phyloP scores from a whole-genome alignment of 1,140 invertebrate species.

The Sipha flava region DNA sequence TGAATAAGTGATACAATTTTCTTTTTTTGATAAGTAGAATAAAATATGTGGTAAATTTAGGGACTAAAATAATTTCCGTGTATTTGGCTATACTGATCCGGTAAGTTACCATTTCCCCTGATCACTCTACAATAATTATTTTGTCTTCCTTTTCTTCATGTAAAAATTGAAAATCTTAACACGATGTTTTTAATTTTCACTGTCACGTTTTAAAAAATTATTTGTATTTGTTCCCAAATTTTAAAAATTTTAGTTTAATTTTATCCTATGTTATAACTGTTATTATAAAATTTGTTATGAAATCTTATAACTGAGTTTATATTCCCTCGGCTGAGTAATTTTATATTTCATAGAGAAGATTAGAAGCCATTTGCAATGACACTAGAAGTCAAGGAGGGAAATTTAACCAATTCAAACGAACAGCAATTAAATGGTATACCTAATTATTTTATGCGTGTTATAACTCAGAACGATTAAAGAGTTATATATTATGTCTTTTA shows the following conservation, averaged over 20 bases:
- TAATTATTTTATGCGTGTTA: background rate
- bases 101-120: background rate
- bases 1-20: background rate
- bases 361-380: constrained; percentile 24
- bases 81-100: constrained; percentile 11
- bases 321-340: background rate
- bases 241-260: background rate
- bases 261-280: background rate
- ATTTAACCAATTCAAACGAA: background rate
- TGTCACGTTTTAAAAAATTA: constrained; percentile 14
- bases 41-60: background rate
- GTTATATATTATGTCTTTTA: too few relatives aligned
- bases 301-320: background rate
- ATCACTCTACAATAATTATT: background rate
- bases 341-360: background rate
- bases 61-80: background rate
- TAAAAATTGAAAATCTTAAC: background rate
- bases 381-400: constrained; percentile 18
- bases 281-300: background rate
- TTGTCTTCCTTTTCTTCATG: background rate
- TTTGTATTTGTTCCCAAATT: background rate
- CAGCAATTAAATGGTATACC: constrained; percentile 5
- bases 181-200: constrained; percentile 9
- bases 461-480: too few relatives aligned
- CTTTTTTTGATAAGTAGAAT: background rate